Evolutionary conservation across 2,113 vertebrate species (phyloP).

Genomic region (Capreolus pygargus): DNA sequence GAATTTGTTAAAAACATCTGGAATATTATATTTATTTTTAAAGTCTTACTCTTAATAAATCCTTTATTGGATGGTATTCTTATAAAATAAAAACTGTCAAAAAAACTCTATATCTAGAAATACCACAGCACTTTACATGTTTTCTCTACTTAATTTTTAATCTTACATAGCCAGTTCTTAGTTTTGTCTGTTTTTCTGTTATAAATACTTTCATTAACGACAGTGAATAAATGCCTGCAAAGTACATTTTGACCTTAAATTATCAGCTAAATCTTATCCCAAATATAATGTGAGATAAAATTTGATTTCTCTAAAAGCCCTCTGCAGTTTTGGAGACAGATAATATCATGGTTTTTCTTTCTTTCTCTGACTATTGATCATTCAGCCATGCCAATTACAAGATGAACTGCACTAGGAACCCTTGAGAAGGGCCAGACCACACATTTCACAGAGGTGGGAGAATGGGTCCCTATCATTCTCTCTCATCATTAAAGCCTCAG

Average conservation of each 20-base stretch:
- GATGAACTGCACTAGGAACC: not conserved
- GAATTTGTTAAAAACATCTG: not conserved
- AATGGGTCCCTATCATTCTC: not conserved
- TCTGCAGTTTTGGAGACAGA: not conserved
- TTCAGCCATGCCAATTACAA: not conserved
- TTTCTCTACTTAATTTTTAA: not conserved
- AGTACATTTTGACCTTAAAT: not conserved
- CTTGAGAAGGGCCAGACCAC: not conserved
- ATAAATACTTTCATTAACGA: not conserved
- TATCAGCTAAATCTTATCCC: not conserved
- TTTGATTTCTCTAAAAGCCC: slow-evolving; percentile 17
- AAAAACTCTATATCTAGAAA: not conserved
- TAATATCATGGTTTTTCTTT: not conserved
- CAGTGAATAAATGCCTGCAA: not conserved
- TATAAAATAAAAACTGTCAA: not conserved
- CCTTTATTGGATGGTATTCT: not conserved
- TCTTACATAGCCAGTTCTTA: not conserved
- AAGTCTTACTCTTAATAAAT: not conserved
- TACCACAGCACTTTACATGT: not conserved
- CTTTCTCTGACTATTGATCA: not conserved
- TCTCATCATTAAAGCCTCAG: not conserved
- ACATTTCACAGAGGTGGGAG: not conserved
- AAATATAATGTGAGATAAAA: not conserved
- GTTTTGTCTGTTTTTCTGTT: not conserved
- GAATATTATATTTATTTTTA: not conserved